Evolutionary conservation across 1,140 invertebrate species (phyloP).

Genomic region (Maconellicoccus hirsutus): DNA sequence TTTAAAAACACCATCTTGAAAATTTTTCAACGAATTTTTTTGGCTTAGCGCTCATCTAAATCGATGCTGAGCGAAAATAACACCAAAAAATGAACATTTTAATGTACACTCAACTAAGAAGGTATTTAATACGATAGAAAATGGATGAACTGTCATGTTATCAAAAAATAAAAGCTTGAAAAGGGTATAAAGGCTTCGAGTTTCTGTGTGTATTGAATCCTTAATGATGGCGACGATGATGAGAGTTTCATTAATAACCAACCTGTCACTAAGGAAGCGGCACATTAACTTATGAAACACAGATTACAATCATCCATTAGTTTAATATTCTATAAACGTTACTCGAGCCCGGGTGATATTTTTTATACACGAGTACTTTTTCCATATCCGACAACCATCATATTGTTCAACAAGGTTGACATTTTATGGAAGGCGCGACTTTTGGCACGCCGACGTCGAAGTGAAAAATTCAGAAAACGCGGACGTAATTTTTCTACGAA

Average conservation of each 20-base stretch:
- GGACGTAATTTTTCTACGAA: neutral
- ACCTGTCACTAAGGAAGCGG: constrained; percentile 1
- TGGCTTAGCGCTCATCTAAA: no score
- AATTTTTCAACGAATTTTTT: no score
- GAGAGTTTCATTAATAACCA: constrained; percentile 4
- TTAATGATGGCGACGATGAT: neutral
- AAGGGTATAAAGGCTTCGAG: neutral
- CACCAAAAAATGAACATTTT: no score
- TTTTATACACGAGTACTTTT: neutral
- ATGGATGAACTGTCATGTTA: neutral
- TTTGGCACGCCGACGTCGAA: neutral
- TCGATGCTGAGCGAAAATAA: no score
- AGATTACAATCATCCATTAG: constrained; percentile 9
- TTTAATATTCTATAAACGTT: neutral
- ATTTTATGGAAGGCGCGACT: neutral
- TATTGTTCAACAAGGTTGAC: neutral
- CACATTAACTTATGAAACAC: constrained; percentile 9
- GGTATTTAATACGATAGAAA: constrained; percentile 5
- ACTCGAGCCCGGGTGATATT: neutral
- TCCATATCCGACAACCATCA: neutral
- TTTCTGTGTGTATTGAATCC: neutral
- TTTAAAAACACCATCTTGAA: no score
- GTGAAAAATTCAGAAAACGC: no score
- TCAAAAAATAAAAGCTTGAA: neutral
- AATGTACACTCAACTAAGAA: constrained; percentile 9